These are phyloP conservation scores for Enteromius thamalakanensis DNA, from an alignment of 2,797 vertebrate species.

Conservation along the genomic window DNA sequence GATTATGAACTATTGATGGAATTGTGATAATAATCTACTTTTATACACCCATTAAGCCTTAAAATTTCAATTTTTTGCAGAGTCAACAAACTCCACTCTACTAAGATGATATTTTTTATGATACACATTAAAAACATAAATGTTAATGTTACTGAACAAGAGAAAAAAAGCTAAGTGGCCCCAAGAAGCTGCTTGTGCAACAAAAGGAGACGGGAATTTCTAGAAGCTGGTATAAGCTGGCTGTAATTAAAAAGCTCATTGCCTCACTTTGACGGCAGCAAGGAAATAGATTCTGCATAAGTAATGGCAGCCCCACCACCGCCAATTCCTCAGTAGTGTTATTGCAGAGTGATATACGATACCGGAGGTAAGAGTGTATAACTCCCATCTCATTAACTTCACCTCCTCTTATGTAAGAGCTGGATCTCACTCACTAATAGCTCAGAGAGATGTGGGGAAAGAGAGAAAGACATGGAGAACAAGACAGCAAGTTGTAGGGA, in stretches of 20 bases:
- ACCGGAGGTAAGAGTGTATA: conserved; percentile 40
- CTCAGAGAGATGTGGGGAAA: conserved; percentile 15
- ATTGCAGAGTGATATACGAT: conserved; percentile 34
- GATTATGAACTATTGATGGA: background rate
- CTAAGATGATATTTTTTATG: background rate
- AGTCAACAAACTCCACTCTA: background rate
- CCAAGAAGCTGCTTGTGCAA: conserved; percentile 47
- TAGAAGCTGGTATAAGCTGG: conserved; percentile 42
- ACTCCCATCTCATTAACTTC: conserved; percentile 46
- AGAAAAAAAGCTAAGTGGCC: conserved; percentile 43
- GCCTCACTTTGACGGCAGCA: conserved; percentile 38
- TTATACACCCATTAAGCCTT: background rate
- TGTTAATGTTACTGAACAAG: background rate
- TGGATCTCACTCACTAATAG: conserved; percentile 24
- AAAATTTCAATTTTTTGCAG: background rate
- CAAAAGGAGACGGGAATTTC: conserved; percentile 39
- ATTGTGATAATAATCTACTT: conserved; percentile 21
- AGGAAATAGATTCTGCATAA: conserved; percentile 43
- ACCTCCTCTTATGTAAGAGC: conserved; percentile 46
- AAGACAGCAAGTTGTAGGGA: background rate
- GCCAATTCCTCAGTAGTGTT: conserved; percentile 45
- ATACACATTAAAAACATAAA: background rate
- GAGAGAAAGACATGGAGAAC: background rate
- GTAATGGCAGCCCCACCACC: conserved; percentile 44
- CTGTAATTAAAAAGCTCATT: conserved; percentile 55